phyloP scores from a whole-genome alignment of 2,113 vertebrate species.

The Catharus minimus region DNA sequence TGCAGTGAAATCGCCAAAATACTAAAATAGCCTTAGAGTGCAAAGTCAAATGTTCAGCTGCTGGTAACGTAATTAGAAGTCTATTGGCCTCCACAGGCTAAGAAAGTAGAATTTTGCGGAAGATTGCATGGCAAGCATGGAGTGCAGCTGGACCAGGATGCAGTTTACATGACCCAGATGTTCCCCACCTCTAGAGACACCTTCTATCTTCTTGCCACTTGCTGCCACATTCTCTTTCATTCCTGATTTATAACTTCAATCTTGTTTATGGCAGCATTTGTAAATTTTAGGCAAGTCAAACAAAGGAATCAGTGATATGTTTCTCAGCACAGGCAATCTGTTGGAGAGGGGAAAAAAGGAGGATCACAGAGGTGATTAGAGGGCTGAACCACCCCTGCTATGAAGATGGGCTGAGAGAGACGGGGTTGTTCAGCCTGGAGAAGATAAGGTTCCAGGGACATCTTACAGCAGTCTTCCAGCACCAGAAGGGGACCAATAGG shows the following conservation, averaged over 20 bases:
- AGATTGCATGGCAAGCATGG: not conserved
- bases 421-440: not conserved
- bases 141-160: not conserved
- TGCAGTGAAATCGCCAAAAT: not conserved
- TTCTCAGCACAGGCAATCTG: not conserved
- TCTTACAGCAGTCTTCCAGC: not conserved
- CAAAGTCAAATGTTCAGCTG: not conserved
- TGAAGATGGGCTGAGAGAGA: not conserved
- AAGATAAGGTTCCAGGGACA: not conserved
- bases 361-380: not conserved
- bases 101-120: not conserved
- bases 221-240: not conserved
- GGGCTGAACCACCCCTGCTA: not conserved
- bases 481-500: not conserved
- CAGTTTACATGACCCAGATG: accelerated
- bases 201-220: not conserved
- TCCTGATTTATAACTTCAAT: not conserved
- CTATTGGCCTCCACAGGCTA: not conserved
- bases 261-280: not conserved
- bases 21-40: not conserved
- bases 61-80: not conserved
- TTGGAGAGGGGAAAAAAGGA: not conserved
- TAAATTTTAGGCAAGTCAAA: not conserved
- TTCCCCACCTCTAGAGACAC: not conserved
- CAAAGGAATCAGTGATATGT: not conserved